Evolutionary conservation across 2,797 vertebrate species (phyloP).

Genomic region (Synanceia verrucosa): DNA sequence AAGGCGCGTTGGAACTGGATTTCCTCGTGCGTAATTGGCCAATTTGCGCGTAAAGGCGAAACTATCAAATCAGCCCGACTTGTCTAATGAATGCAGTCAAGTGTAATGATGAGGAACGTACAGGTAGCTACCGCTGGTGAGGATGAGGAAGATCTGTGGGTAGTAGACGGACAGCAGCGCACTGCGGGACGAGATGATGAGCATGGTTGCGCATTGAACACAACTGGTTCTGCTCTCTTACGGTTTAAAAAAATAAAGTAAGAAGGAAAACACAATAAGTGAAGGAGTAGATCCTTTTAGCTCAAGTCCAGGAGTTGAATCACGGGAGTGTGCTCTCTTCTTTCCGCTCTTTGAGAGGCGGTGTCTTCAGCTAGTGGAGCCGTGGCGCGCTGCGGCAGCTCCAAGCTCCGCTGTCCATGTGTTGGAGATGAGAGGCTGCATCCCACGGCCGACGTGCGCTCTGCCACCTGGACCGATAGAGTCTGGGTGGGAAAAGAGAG

Average conservation of each 20-base stretch:
- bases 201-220: constrained; percentile 89
- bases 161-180: constrained; percentile 95
- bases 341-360: constrained; percentile 50
- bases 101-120: constrained; percentile 79
- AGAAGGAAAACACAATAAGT: not conserved
- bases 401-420: constrained; percentile 80
- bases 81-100: not conserved
- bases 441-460: constrained; percentile 84
- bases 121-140: constrained; percentile 99
- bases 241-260: constrained; percentile 34
- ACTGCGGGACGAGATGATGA: constrained; percentile 91
- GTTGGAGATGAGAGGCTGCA: constrained; percentile 84
- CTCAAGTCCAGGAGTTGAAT: constrained; percentile 43
- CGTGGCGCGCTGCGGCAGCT: constrained; percentile 79
- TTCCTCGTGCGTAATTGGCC: constrained; percentile 43
- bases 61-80: not conserved
- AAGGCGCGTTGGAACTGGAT: not conserved
- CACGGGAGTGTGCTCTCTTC: constrained; percentile 63
- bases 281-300: constrained; percentile 44
- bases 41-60: constrained; percentile 16
- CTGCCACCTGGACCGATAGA: constrained; percentile 82
- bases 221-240: constrained; percentile 60
- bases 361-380: constrained; percentile 74
- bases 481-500: constrained; percentile 32
- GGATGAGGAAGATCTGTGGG: constrained; percentile 97